These are phyloP conservation scores for Protaetia brevitarsis DNA, from an alignment of 1,140 invertebrate species.

Conservation along the genomic window DNA sequence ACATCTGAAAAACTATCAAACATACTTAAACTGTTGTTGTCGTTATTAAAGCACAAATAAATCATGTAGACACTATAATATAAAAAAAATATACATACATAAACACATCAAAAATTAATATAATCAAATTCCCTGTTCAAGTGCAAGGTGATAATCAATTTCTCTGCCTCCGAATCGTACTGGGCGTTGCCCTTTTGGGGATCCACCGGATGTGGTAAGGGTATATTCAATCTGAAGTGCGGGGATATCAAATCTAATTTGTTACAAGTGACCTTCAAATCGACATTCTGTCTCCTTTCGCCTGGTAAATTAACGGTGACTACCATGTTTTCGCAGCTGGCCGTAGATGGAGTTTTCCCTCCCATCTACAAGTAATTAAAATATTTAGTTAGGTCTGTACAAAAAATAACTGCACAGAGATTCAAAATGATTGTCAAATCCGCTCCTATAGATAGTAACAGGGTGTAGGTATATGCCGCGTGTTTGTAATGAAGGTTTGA, in stretches of 20 bases:
- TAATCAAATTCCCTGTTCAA: conserved; percentile 75
- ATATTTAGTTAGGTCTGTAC: not conserved
- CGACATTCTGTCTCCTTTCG: conserved; percentile 63
- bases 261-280: conserved; percentile 68
- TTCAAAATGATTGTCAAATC: too few species aligned
- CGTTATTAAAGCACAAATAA: too few species aligned
- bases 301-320: conserved; percentile 70
- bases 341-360: conserved; percentile 73
- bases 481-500: too few species aligned
- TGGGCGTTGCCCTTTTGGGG: conserved; percentile 74
- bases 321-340: conserved; percentile 84
- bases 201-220: conserved; percentile 75
- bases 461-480: too few species aligned
- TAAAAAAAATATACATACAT: too few species aligned
- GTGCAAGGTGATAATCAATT: conserved; percentile 65
- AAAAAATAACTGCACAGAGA: not conserved
- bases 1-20: too few species aligned
- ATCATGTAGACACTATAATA: too few species aligned
- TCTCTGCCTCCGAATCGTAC: conserved; percentile 68
- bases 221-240: conserved; percentile 67
- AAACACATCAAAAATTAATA: conserved; percentile 75
- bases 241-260: conserved; percentile 61
- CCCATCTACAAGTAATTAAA: conserved; percentile 65
- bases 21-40: too few species aligned
- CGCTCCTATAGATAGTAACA: too few species aligned